phyloP scores from a whole-genome alignment of 1,140 invertebrate genomes.

The Watersipora subatra region DNA sequence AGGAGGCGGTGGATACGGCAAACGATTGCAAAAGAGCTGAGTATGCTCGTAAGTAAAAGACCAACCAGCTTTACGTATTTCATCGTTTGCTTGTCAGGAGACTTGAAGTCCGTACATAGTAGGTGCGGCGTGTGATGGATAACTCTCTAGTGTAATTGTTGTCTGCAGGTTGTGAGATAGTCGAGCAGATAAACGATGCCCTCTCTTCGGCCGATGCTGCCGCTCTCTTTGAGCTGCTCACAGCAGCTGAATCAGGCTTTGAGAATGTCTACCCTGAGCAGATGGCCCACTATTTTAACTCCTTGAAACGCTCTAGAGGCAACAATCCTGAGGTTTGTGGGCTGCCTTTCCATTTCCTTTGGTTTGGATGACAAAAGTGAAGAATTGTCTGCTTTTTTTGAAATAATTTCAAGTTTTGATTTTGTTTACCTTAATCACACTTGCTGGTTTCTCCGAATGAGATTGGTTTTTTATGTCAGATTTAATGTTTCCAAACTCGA shows the following conservation, averaged over 20 bases:
- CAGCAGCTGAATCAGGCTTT: conserved; percentile 46
- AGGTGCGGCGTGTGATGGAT: too few relatives aligned
- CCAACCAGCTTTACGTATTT: too few relatives aligned
- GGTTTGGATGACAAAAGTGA: too few relatives aligned
- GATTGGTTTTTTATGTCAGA: too few relatives aligned
- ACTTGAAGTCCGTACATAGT: too few relatives aligned
- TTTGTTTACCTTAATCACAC: too few relatives aligned
- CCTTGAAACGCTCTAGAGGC: conserved; percentile 45
- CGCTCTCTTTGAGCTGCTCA: conserved; percentile 41
- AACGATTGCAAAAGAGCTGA: conserved; percentile 49
- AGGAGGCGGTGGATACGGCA: conserved; percentile 53
- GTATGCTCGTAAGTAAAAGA: conserved; percentile 47
- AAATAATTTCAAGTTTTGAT: too few relatives aligned
- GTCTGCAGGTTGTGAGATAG: conserved; percentile 30
- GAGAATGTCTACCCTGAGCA: conserved; percentile 45
- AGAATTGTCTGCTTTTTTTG: too few relatives aligned
- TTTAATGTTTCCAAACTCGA: too few relatives aligned
- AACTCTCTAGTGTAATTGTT: too few relatives aligned
- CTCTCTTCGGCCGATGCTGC: conserved; percentile 46
- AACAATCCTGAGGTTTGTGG: conserved; percentile 32
- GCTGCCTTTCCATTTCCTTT: not conserved
- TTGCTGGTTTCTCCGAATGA: too few relatives aligned
- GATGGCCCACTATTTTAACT: conserved; percentile 48
- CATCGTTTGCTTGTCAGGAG: not conserved
- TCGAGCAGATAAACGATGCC: conserved; percentile 46